Evolutionary conservation across 2,797 vertebrate species (phyloP), one percentile per base, ranked within the genome.

Genomic region (Sebastes cheni): DNA sequence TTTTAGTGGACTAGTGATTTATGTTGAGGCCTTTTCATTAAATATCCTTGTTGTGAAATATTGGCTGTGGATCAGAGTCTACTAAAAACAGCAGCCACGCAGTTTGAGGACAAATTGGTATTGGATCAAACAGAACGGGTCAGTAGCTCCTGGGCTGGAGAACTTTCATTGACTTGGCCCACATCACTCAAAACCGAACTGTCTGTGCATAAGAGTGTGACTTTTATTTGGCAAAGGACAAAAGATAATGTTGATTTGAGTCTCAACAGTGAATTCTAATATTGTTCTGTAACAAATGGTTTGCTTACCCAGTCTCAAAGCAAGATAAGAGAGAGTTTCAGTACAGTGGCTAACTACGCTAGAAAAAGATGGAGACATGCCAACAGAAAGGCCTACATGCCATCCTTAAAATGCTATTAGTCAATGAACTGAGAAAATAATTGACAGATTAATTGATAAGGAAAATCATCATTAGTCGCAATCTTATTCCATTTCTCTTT

Each of bases 21-120:
- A 36, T 56, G 25, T 3, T 14, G 18, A 32, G 72, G 27, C 14
- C 39, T 67, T 83, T 77, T 67, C 22, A 77, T 83, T 75, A 32
- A 52, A 73, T 23, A 61, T 73, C n/a, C 16, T 30, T 62, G 23
- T 68, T 65, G 58, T 70, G 39, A 78, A 77, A 67, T 50, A 8
- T 22, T 79, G 75, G 64, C 59, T 25, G 13, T 25, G 55, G 29
- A 79, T 81, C 46, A 55, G 22, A 76, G 18, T 58, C 72, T 22
- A 32, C 27, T 52, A 54, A 74, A 68, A 82, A 59, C 62, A 72
- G 68, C 80, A 74, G 60, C 60, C 54, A 69, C 4, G 23, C 54
- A 55, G 67, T 67, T 75, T 80, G 59, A 77, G 66, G 67, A 80
- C 52, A 82, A 83, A 78, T 83, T 79, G 73, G 55, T 81, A 85